A percentile compares a stretch with the other conserved stretches of the same genome.
These are phyloP conservation scores for Neosilurus mollespiculum DNA, from an alignment of 2,797 vertebrate species.

Conservation along the genomic window DNA sequence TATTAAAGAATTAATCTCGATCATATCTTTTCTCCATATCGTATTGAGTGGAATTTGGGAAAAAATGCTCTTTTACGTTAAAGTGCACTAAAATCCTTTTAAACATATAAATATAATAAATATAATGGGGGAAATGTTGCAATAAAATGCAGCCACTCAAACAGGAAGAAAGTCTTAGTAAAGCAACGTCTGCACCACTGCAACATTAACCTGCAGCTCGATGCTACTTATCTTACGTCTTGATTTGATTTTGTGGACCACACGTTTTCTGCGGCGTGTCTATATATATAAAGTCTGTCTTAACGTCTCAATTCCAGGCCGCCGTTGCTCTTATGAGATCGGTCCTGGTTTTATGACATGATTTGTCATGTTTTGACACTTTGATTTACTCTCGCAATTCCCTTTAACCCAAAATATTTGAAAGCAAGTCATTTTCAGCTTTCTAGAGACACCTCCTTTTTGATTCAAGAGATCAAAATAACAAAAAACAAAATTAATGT, in stretches of 20 bases:
- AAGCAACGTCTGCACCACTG: not conserved
- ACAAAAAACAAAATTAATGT: not conserved
- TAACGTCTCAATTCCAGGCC: not conserved
- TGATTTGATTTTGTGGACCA: not conserved
- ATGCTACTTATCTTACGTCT: not conserved
- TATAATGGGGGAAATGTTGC: not conserved
- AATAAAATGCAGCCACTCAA: not conserved
- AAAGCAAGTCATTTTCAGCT: not conserved
- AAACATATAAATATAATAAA: not conserved
- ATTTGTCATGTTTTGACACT: slow-evolving; percentile 22
- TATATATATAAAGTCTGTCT: not conserved
- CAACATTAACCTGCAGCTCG: slow-evolving; percentile 6
- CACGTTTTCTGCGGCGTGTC: not conserved
- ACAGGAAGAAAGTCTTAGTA: not conserved
- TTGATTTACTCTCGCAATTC: slow-evolving; percentile 23
- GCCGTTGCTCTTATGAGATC: slow-evolving; percentile 20
- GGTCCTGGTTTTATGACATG: slow-evolving; percentile 23
- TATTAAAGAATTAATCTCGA: too few relatives aligned
- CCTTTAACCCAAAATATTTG: slow-evolving; percentile 7
- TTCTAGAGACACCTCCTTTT: not conserved
- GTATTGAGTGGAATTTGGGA: too few relatives aligned
- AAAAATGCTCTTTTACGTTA: not conserved
- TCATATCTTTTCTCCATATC: too few relatives aligned
- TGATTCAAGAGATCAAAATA: not conserved
- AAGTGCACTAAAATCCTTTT: slow-evolving; percentile 9